A percentile compares a stretch with the other conserved stretches of the same genome.
These are phyloP conservation scores for Microtus ochrogaster DNA, from an alignment of 2,113 vertebrate genomes.

Conservation along the genomic window DNA sequence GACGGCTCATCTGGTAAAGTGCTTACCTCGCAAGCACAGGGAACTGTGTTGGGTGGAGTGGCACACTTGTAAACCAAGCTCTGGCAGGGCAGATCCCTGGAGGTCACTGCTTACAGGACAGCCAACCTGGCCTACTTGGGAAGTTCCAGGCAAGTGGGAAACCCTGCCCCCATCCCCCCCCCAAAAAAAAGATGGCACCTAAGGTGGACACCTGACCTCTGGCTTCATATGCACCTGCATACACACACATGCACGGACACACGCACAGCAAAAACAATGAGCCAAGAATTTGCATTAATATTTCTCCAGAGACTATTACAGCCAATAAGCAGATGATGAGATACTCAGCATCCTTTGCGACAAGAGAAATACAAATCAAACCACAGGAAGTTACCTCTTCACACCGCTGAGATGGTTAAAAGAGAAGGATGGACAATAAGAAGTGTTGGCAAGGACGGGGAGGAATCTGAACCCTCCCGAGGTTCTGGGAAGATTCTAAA, in stretches of 20 bases:
- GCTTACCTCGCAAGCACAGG: not conserved
- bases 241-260: not conserved
- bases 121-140: not conserved
- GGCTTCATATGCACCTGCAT: not conserved
- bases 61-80: not conserved
- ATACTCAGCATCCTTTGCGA: not conserved
- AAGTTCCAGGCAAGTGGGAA: not conserved
- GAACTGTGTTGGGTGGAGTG: too few species aligned
- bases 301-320: not conserved
- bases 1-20: not conserved
- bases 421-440: not conserved
- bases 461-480: not conserved
- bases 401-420: not conserved
- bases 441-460: not conserved
- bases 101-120: not conserved
- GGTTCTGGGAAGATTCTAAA: not conserved
- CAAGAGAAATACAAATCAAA: not conserved
- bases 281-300: not conserved
- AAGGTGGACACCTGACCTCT: not conserved
- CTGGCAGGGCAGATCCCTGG: not conserved
- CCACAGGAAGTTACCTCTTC: not conserved
- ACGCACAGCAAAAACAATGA: not conserved
- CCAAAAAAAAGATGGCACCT: not conserved
- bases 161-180: not conserved
- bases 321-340: not conserved